Evolutionary conservation across 2,888 invertebrate species (phyloP), one percentile per base, ranked within the genome.

Genomic region (Pristionchus maxplancki): DNA sequence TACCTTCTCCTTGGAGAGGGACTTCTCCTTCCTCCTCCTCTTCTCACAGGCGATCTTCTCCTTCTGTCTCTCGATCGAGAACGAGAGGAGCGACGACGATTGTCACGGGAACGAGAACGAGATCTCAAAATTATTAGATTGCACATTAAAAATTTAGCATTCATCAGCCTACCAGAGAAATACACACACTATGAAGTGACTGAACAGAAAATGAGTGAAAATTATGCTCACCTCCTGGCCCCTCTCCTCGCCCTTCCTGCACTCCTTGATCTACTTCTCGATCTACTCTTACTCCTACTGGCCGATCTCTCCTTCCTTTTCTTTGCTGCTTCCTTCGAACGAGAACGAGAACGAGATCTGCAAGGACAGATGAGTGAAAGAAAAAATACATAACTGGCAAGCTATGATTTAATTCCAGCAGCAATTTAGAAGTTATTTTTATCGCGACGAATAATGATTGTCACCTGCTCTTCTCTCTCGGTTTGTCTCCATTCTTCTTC

Each of bases 91-190:
- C 85, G 37, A 64, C 85, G 58, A 64, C 83, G 83, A 17, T 15
- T n/a, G n/a, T 84, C 84, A 62, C 84, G 84, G 40, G 83, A 84
- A 13, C 58, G 53, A 34, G 85, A 85, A 44, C 85, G 85, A 24
- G 85, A 64, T 64, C 85, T 85, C n/a, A n/a, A n/a, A n/a, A n/a
- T n/a, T n/a, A n/a, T n/a, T 20, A 78, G 78, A 50, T 50, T 34
- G 34, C 6, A 67, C 34, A 67, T 67, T 15, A 34, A 17, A 15
- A 11, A 48, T 2, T 5, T 9, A 67, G 28, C 67, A 67, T 13
- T 67, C 0, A 67, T 9, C 67, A 67, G 20, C 15, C 67, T 67
- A 67, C 67, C n/a, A n/a, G n/a, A n/a, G n/a, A n/a, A n/a, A n/a
- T n/a, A n/a, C n/a, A n/a, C n/a, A n/a, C n/a, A n/a, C n/a, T n/a